A percentile compares a stretch with the other conserved stretches of the same genome.
Conservation (phyloP, 2,113 vertebrate species). For the Machaerirhynchus nigripectus region DNA sequence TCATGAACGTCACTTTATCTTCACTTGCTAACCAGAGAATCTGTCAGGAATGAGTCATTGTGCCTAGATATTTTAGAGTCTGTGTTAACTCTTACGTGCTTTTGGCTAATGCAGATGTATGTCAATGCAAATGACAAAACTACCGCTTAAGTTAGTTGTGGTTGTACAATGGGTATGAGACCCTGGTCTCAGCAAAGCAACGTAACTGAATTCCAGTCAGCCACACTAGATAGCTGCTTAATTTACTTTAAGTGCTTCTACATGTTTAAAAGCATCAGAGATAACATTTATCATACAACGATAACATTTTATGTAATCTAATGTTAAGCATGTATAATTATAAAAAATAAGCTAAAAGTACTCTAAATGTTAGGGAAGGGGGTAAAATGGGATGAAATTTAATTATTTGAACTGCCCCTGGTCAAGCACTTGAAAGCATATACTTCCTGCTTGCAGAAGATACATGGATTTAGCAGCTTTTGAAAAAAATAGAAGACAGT, state of each 20-base stretch:
- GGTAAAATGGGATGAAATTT: neutral
- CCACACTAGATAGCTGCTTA: neutral
- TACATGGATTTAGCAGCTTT: neutral
- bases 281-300: neutral
- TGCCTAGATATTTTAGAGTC: neutral
- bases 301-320: neutral
- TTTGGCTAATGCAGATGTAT: neutral
- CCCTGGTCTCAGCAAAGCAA: neutral
- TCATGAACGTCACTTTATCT: neutral
- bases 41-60: neutral
- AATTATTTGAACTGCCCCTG: neutral
- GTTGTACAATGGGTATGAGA: neutral
- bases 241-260: neutral
- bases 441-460: neutral
- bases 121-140: neutral
- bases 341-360: neutral
- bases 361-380: neutral
- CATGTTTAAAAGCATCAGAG: neutral
- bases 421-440: neutral
- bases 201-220: neutral
- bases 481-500: neutral
- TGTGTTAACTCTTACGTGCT: neutral
- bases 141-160: fast-evolving
- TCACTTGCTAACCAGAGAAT: neutral
- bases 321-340: neutral